Evolutionary conservation across 2,888 invertebrate genomes (phyloP).

Genomic region (Bunonema sp.): DNA sequence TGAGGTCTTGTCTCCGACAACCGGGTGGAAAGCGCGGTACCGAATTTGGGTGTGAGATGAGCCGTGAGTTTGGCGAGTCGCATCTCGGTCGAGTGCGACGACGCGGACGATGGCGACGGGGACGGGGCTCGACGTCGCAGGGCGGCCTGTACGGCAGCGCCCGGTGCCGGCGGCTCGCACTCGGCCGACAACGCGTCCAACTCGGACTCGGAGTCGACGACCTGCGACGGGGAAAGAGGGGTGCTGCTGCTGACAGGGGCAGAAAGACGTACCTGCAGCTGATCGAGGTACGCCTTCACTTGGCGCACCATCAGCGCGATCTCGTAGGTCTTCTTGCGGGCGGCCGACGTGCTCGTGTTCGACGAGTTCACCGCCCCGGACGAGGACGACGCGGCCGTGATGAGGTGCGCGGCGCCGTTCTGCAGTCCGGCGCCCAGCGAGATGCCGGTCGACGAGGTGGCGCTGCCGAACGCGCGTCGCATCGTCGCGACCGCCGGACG

Average conservation of each 20-base stretch:
- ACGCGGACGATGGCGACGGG: conserved; percentile 65
- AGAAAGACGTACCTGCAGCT: conserved; percentile 51
- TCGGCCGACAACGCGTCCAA: conserved; percentile 73
- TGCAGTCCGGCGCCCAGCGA: too few species aligned
- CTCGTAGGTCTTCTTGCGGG: conserved; percentile 44
- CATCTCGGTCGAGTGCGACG: conserved; percentile 61
- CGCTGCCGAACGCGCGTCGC: too few species aligned
- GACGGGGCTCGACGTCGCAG: conserved; percentile 56
- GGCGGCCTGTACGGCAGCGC: background rate
- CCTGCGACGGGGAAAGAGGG: too few species aligned
- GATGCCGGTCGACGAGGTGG: too few species aligned
- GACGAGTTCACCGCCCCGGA: too few species aligned
- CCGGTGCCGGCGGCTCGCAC: conserved; percentile 57
- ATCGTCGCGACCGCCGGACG: too few species aligned
- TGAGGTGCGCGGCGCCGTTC: too few species aligned
- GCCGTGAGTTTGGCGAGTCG: background rate
- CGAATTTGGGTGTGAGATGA: background rate
- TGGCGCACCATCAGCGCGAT: conserved; percentile 85
- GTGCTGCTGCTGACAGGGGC: background rate
- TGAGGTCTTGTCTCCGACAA: background rate
- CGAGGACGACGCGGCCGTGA: too few species aligned
- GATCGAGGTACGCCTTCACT: conserved; percentile 82
- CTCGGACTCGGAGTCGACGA: conserved; percentile 75
- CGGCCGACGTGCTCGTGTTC: too few species aligned
- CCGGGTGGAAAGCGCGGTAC: background rate